Conservation (phyloP, 1,140 invertebrate species). For the Brachionus angularis region DNA sequence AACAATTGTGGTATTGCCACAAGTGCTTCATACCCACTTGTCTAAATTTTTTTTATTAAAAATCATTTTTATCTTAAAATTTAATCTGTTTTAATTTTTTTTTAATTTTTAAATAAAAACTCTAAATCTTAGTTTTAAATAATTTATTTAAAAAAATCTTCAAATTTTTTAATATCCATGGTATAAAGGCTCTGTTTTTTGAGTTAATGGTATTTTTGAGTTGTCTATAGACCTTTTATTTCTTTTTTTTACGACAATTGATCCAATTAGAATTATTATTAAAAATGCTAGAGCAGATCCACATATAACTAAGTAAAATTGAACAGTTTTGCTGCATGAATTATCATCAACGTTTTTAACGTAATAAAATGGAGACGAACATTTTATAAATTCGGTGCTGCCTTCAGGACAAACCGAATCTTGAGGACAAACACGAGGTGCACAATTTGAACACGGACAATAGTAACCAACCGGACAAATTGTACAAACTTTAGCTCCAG, state of each 20-base stretch:
- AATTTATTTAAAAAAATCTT: neutral
- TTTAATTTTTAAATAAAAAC: slow-evolving; percentile 11
- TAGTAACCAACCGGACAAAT: slow-evolving; percentile 34
- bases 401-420: slow-evolving; percentile 31
- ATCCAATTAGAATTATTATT: neutral
- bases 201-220: slow-evolving; percentile 21
- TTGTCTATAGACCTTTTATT: neutral
- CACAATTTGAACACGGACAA: slow-evolving; percentile 36
- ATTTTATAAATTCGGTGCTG: slow-evolving; percentile 33
- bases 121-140: neutral
- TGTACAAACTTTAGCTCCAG: slow-evolving; percentile 8
- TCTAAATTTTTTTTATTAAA: slow-evolving; percentile 44
- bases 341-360: neutral
- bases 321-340: slow-evolving; percentile 5
- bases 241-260: neutral
- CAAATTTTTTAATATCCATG: slow-evolving; percentile 16
- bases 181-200: slow-evolving; percentile 23
- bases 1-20: slow-evolving; percentile 54
- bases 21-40: slow-evolving; percentile 46
- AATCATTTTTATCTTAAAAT: slow-evolving; percentile 7
- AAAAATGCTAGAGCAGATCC: slow-evolving; percentile 20
- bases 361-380: slow-evolving; percentile 24
- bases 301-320: slow-evolving; percentile 28
- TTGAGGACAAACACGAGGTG: slow-evolving; percentile 21
- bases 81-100: neutral